These are phyloP conservation scores for Saccostrea cuccullata DNA, from an alignment of 1,140 invertebrate species.

Conservation along the genomic window DNA sequence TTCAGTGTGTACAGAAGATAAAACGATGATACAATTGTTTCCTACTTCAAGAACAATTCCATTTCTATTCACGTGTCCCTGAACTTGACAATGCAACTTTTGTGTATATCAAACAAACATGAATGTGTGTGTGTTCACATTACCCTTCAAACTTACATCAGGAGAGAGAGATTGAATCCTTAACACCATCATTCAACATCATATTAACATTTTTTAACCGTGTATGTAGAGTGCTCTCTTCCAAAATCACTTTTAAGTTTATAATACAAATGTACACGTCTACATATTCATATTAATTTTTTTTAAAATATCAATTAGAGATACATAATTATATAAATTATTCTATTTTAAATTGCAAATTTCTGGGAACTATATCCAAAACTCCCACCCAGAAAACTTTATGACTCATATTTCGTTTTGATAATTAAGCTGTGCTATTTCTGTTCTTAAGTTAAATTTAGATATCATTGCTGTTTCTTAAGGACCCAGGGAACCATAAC, in stretches of 20 bases:
- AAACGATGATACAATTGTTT: neutral
- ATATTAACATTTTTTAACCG: neutral
- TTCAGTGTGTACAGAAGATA: neutral
- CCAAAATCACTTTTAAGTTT: neutral
- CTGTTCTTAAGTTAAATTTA: neutral
- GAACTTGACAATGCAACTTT: neutral
- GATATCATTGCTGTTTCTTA: neutral
- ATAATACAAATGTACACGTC: too few species aligned
- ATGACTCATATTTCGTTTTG: slow-evolving; percentile 14
- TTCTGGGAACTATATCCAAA: neutral
- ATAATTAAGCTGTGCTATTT: slow-evolving; percentile 9
- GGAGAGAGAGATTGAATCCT: neutral
- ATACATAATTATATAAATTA: too few species aligned
- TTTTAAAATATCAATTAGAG: too few species aligned
- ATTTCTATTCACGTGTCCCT: neutral
- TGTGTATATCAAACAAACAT: neutral
- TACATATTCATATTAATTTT: too few species aligned
- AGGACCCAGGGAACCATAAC: neutral
- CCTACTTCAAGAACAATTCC: slow-evolving; percentile 9
- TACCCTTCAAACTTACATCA: slow-evolving; percentile 7
- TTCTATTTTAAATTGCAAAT: neutral
- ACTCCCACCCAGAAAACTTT: neutral
- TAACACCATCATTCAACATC: neutral
- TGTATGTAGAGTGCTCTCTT: neutral
- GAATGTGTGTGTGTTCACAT: neutral